Conservation (phyloP, 37 sponge, comb jelly and placozoan genomes). For the Hexactinellida sp. region DNA sequence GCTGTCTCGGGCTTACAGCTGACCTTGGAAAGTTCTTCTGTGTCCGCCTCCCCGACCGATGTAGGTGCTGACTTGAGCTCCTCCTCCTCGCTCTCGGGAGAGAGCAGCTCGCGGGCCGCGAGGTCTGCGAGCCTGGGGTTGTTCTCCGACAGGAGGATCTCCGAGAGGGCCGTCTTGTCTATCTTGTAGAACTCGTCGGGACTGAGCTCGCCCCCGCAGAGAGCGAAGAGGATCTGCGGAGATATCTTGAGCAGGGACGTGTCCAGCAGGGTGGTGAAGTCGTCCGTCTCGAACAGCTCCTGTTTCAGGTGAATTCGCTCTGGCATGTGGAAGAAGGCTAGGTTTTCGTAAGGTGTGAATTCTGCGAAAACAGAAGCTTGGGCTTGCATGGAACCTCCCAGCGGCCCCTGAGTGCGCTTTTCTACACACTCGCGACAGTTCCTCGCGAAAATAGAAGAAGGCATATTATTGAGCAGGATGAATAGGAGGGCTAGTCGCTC, state of each 20-base stretch:
- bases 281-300: conserved; percentile 40
- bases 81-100: conserved; percentile 15
- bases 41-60: neutral
- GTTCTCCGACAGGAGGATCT: conserved; percentile 20
- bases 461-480: neutral
- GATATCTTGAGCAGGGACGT: conserved; percentile 30
- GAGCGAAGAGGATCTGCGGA: conserved; percentile 20
- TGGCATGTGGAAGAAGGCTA: neutral
- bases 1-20: neutral
- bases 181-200: conserved; percentile 55
- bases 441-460: conserved; percentile 18
- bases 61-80: neutral
- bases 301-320: conserved; percentile 29
- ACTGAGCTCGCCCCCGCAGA: conserved; percentile 38
- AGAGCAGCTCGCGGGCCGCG: no score
- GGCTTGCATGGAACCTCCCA: conserved; percentile 4
- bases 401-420: neutral
- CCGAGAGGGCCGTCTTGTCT: conserved; percentile 52
- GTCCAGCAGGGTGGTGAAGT: conserved; percentile 28
- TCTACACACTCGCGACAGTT: neutral
- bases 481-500: neutral
- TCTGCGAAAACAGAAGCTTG: neutral
- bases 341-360: neutral
- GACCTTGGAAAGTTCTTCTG: neutral
- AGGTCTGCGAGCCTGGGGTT: neutral